Conservation (phyloP, 2,113 vertebrate genomes). For the Vireo altiloquus region DNA sequence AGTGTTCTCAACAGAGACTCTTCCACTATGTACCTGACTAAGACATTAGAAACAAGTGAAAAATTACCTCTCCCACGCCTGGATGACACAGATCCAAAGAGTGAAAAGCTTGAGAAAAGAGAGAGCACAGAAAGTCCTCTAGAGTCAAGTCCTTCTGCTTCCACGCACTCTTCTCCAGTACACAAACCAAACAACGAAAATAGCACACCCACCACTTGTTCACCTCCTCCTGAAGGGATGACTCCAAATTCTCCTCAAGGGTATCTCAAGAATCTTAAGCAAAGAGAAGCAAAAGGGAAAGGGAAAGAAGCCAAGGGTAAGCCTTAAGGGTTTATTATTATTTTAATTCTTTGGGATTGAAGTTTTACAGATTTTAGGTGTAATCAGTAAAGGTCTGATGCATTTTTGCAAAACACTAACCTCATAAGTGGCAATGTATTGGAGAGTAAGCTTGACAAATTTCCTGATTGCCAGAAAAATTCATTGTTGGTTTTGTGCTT, state of each 20-base stretch:
- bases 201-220: slow-evolving; percentile 60
- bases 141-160: slow-evolving; percentile 77
- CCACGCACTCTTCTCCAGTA: slow-evolving; percentile 74
- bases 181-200: slow-evolving; percentile 73
- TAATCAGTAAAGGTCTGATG: neutral
- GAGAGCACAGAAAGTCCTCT: slow-evolving; percentile 69
- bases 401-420: neutral
- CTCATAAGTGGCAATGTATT: neutral
- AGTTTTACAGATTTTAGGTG: neutral
- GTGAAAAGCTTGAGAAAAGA: slow-evolving; percentile 53
- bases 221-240: slow-evolving; percentile 69
- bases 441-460: neutral
- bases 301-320: slow-evolving; percentile 82
- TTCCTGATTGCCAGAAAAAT: neutral
- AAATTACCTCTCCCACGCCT: slow-evolving; percentile 67
- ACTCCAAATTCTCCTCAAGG: slow-evolving; percentile 74
- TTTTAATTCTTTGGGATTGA: neutral
- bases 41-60: slow-evolving; percentile 63
- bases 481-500: neutral
- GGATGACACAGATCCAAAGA: slow-evolving; percentile 65
- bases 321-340: neutral
- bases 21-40: neutral
- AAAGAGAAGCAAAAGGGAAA: slow-evolving; percentile 85
- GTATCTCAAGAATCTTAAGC: slow-evolving; percentile 76
- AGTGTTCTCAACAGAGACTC: slow-evolving; percentile 22